Evolutionary conservation across 2,113 vertebrate species (phyloP), one percentile per base, ranked within the genome.

Genomic region (Strix uralensis): DNA sequence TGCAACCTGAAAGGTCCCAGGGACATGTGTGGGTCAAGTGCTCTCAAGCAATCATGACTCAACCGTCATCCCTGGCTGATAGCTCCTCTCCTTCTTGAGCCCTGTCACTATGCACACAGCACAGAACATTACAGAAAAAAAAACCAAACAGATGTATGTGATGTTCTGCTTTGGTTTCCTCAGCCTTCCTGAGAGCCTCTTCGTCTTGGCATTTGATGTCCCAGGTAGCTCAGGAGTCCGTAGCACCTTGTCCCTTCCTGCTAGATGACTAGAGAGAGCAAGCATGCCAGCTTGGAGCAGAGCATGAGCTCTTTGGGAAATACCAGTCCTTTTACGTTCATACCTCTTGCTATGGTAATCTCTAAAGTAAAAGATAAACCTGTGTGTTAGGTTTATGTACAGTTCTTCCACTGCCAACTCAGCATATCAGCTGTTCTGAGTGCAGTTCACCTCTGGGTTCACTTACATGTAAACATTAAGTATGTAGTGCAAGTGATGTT

Each of bases 11-110:
- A 5, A 27, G 9, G 18, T 92, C 15, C 8, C 15, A n/a, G 38
- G 10, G 18, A 46, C 1, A 0, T 3, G 2, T 38, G 47, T 36
- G 38, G 7, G 14, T 72, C 4, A 1, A 65, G 16, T 63, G n/a
- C 10, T 80, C 19, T 13, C 4, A 6, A 11, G 22, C 1, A 9
- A 6, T 65, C 49, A 26, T 1, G 3, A n/a, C 40, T 75, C 3
- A 2, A 19, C 12, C 34, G 30, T 34, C 16, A n/a, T 71, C 14
- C 20, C 52, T 27, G 10, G 4, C 29, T 79, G 29, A 17, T 36
- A 79, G 18, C 19, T 66, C 2, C 6, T 79, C 15, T 55, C 25
- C 17, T 66, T 25, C 29, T 47, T 66, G 6, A 72, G 29, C 15
- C 20, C 18, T 11, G 1, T 88, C 21, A 17, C 23, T 51, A 40